Percentiles rank a stretch among this genome's conserved stretches.
Evolutionary conservation across 1,140 invertebrate genomes (phyloP).

Genomic region (Tetragonula clypearis): DNA sequence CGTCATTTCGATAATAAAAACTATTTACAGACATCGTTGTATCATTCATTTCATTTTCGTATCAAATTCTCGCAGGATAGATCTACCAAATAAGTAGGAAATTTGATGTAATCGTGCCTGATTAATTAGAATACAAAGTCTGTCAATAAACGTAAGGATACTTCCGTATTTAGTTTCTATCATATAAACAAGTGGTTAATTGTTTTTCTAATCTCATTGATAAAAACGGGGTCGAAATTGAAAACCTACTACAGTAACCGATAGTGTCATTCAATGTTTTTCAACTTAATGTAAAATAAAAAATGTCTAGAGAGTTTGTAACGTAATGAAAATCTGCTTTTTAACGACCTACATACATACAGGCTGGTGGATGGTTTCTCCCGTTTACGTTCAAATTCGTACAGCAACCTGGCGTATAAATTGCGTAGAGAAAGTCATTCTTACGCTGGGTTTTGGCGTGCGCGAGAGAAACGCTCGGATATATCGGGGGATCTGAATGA

Average conservation of each 20-base stretch:
- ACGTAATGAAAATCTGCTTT: not conserved
- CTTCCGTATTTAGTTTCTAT: too few relatives aligned
- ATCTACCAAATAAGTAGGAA: too few relatives aligned
- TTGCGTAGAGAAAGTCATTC: conserved; percentile 26
- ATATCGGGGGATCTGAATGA: not conserved
- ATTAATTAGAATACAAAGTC: too few relatives aligned
- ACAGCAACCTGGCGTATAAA: conserved; percentile 1
- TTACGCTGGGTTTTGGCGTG: not conserved
- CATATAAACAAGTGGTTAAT: not conserved
- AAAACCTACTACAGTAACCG: not conserved
- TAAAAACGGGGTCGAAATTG: not conserved
- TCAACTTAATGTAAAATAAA: not conserved
- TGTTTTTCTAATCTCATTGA: not conserved
- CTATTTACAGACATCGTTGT: too few relatives aligned
- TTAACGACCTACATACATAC: not conserved
- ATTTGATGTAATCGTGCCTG: too few relatives aligned
- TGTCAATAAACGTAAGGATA: too few relatives aligned
- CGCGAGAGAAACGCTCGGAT: conserved; percentile 12
- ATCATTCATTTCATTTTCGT: too few relatives aligned
- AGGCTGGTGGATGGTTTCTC: not conserved
- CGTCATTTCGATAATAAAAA: too few relatives aligned
- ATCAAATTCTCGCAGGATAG: too few relatives aligned
- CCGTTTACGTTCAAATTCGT: not conserved
- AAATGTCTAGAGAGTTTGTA: not conserved
- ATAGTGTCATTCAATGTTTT: not conserved